Base-by-base conservation (phyloP, 2,888 invertebrate genomes). In the Uloborus plumipes region DNA sequence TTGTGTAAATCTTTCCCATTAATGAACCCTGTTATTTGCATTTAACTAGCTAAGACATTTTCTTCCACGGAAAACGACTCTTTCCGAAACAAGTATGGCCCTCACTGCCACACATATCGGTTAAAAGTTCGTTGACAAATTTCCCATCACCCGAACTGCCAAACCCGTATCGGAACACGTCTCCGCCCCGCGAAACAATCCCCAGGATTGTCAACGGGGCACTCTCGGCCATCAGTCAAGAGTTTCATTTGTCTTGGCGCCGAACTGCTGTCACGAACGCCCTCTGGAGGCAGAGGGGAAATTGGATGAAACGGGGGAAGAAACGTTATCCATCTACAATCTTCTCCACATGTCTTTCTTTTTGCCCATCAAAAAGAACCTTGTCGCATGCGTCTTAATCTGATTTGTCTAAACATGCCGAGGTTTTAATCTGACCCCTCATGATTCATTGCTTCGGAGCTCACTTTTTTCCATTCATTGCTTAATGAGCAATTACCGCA, bases 381-480 rank as follows among this genome's bases (percentile, higher is more conserved):
- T 67, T 77, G 76, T 77, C 55, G 22, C 53, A 55, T n/a, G 22
- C 58, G 62, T 77, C 70, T 77, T 77, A 77, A 77, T 69, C 76
- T 77, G 76, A 77, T 77, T 77, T 77, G 76, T 77, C 76, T 69
- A 77, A 77, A 77, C 76, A 77, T 70, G 69, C 62, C 55, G 76
- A 77, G 69, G 69, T 77, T 77, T 70, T 70, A 77, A 70, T 77
- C 69, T 62, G 67, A 62, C 61, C 76, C 51, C 61, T 39, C 76
- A 77, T 77, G 62, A 62, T 31, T 77, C 70, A 77, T 55, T 67
- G 62, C 70, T 64, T 62, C 26, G 11, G n/a, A 1, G 55, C n/a
- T 9, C 55, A 55, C 20, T 55, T 39, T 39, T 39, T 39, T 39
- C 9, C 39, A 39, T 39, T 39, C 39, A 39, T 11, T 9, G 39